Base-by-base conservation (phyloP, 1,140 invertebrate species). In the Rhynchophorus ferrugineus region DNA sequence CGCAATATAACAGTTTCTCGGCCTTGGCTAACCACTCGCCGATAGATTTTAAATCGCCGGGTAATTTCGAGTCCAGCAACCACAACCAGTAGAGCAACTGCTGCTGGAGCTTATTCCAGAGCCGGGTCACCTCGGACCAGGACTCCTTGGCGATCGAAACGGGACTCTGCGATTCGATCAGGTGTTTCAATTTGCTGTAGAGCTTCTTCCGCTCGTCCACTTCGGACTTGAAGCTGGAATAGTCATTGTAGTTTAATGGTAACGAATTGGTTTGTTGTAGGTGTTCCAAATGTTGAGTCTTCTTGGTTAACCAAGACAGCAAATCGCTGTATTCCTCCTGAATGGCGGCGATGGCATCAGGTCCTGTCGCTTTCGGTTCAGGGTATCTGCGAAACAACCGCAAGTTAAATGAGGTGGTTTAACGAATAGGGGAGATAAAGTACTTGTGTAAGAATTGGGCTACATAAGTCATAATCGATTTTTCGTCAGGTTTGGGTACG, bases 401-500 rank as follows among this genome's bases (percentile, higher is more conserved):
- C 9, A 17, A 43, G 19, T 20, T 17, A 13, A 11, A 38, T 11
- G 5, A 38, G 17, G 37, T 8, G 37, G 14, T 8, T 39, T 1
- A n/a, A 39, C 9, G 22, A 21, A 17, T 2, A 20, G 11, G 17
- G 41, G 11, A n/a, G 29, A 8, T n/a, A n/a, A n/a, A n/a, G n/a
- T 47, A 52, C 73, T 93, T 93, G 69, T 97, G 91, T 56, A 98
- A 75, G 73, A 98, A 99, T 75, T 98, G 94, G 29, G 96, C 94
- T 35, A 99, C 93, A 71, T 99, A 99, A 20, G 96, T 99, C 93
- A 99, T 98, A 57, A 99, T 91, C 22, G 93, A 98, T 71, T 94
- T 91, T 68, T 99, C 95, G 72, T 99, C 96, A 6, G 96, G 96
- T 66, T 90, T 89, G 11, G 89, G 84, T 9, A 97, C 93, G 74